These are phyloP conservation scores for Bujurquina vittata DNA, from an alignment of 2,113 vertebrate species.

Conservation along the genomic window DNA sequence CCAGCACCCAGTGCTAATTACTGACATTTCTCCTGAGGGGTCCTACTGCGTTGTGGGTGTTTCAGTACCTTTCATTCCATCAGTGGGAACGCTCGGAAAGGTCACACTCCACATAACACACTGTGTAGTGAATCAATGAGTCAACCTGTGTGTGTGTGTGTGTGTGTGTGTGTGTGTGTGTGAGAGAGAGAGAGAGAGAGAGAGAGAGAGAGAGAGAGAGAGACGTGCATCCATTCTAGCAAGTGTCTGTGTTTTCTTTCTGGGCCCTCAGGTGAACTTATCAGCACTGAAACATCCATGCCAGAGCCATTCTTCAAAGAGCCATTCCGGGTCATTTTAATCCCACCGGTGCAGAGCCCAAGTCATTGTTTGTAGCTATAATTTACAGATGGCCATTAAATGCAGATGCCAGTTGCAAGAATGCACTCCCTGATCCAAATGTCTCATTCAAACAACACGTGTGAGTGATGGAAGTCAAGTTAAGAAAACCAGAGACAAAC, in stretches of 20 bases:
- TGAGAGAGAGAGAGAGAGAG: too few relatives aligned
- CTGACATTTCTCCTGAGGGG: conserved; percentile 67
- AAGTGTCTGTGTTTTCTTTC: not conserved
- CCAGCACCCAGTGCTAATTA: conserved; percentile 54
- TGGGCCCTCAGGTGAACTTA: not conserved
- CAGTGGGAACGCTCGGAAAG: conserved; percentile 55
- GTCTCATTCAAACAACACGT: not conserved
- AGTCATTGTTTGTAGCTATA: not conserved
- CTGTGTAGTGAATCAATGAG: conserved; percentile 51
- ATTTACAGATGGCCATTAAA: not conserved
- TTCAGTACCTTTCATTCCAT: conserved; percentile 63
- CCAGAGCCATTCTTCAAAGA: too few relatives aligned
- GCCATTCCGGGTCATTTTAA: not conserved
- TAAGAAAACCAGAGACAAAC: not conserved
- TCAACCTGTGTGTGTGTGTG: not conserved
- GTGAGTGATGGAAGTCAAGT: not conserved
- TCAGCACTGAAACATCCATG: not conserved
- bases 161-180: not conserved
- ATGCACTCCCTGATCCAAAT: not conserved
- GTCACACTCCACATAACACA: conserved; percentile 55
- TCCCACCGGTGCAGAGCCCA: not conserved
- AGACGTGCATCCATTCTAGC: not conserved
- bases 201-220: not conserved
- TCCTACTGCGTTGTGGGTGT: conserved; percentile 35
- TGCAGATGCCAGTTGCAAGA: not conserved